A percentile compares a stretch with the other conserved stretches of the same genome.
Evolutionary conservation across 2,113 vertebrate genomes (phyloP).

Genomic region (Malaclemys terrapin): DNA sequence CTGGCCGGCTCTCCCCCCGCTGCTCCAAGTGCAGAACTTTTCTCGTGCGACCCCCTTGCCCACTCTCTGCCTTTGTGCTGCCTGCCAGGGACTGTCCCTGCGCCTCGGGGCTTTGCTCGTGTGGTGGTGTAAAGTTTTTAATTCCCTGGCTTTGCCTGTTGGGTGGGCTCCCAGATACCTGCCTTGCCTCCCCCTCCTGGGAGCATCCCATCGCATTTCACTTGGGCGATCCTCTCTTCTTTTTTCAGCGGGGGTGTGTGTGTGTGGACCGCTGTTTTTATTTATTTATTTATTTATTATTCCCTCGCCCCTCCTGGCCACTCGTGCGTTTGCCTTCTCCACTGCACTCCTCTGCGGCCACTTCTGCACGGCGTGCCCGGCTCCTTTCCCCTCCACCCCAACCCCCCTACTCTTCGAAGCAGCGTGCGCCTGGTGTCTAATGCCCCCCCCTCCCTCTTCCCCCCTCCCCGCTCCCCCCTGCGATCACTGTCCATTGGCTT

Average conservation of each 20-base stretch:
- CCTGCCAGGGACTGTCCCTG: background rate
- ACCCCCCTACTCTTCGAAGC: constrained; percentile 44
- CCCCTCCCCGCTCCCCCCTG: constrained; percentile 73
- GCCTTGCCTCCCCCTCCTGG: background rate
- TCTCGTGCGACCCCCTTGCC: background rate
- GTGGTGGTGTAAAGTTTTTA: background rate
- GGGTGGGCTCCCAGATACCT: constrained; percentile 28
- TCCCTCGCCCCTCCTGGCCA: constrained; percentile 34
- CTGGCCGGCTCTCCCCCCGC: background rate
- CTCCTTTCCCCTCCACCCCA: constrained; percentile 60
- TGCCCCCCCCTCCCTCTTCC: constrained; percentile 60
- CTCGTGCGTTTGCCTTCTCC: constrained; percentile 17
- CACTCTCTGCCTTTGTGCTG: no score
- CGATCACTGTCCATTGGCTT: constrained; percentile 81
- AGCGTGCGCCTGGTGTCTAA: constrained; percentile 64
- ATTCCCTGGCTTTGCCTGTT: background rate
- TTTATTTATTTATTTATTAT: constrained; percentile 15
- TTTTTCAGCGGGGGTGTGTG: constrained; percentile 31
- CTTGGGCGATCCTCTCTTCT: background rate
- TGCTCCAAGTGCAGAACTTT: background rate
- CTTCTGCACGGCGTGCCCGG: constrained; percentile 52
- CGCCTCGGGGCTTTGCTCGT: background rate
- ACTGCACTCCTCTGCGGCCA: constrained; percentile 47
- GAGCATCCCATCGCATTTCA: background rate
- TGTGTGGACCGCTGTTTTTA: constrained; percentile 14